A percentile compares a stretch with the other conserved stretches of the same genome.
phyloP scores from a whole-genome alignment of 2,113 vertebrate genomes.

The Corythornis cristatus region DNA sequence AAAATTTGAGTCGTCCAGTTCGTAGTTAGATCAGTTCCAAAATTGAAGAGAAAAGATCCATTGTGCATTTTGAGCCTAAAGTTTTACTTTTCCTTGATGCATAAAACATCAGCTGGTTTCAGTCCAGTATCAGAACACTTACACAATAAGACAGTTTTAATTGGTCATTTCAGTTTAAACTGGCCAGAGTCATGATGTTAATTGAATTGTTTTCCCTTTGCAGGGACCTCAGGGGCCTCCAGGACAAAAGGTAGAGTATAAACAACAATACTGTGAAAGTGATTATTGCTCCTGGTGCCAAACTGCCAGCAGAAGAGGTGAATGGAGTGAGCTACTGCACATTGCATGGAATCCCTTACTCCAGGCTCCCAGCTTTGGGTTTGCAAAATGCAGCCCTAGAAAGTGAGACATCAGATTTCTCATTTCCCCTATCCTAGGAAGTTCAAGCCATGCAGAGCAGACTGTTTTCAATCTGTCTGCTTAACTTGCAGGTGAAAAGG shows the following conservation, averaged over 20 bases:
- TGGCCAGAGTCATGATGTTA: conserved; percentile 70
- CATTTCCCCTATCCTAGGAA: conserved; percentile 46
- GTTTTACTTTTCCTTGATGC: conserved; percentile 21
- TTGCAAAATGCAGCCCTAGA: conserved; percentile 41
- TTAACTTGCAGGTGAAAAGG: conserved; percentile 62
- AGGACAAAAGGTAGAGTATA: conserved; percentile 88
- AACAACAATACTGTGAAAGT: conserved; percentile 55
- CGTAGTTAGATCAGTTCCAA: conserved; percentile 29
- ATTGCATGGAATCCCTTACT: neutral
- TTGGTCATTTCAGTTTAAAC: conserved; percentile 64
- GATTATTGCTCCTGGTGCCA: conserved; percentile 41
- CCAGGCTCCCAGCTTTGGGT: conserved; percentile 38
- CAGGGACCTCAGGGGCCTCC: conserved; percentile 92
- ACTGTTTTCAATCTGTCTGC: conserved; percentile 64
- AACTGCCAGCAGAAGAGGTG: conserved; percentile 2
- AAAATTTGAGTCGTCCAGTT: neutral
- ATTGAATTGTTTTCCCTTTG: conserved; percentile 78
- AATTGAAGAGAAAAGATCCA: conserved; percentile 1
- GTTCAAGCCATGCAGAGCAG: conserved; percentile 6
- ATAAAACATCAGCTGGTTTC: conserved; percentile 47
- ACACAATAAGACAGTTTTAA: conserved; percentile 50
- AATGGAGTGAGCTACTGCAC: conserved; percentile 64
- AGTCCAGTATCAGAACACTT: conserved; percentile 44
- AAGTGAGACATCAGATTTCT: conserved; percentile 51
- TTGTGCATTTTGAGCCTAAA: conserved; percentile 22